Conservation (phyloP, 2,888 invertebrate genomes). For the Netelia virgata region DNA sequence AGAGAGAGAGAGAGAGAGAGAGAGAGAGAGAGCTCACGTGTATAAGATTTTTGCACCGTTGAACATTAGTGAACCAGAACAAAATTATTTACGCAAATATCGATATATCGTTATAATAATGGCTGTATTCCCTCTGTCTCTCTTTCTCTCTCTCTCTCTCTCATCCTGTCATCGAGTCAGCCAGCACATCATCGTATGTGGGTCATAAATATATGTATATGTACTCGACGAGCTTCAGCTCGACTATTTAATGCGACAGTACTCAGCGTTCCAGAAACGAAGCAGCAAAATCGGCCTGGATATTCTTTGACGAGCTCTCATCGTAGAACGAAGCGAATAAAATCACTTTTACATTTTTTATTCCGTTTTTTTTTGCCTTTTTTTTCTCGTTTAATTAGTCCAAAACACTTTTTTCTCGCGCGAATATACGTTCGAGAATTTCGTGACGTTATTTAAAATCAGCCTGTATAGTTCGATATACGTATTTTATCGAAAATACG, state of each 20-base stretch:
- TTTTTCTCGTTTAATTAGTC: not conserved
- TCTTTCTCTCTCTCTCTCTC: slow-evolving; percentile 21
- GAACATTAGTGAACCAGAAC: slow-evolving; percentile 74
- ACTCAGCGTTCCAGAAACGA: slow-evolving; percentile 68
- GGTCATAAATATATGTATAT: slow-evolving; percentile 24
- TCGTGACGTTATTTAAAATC: not conserved
- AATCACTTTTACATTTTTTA: slow-evolving; percentile 1
- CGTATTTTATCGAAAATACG: slow-evolving; percentile 3
- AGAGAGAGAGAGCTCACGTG: slow-evolving; percentile 15
- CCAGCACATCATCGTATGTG: slow-evolving; percentile 12
- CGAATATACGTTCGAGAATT: not conserved
- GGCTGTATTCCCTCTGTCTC: slow-evolving; percentile 14
- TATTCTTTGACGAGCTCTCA: slow-evolving; percentile 59
- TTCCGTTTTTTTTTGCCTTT: not conserved
- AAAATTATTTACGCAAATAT: slow-evolving; percentile 78
- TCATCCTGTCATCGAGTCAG: not conserved
- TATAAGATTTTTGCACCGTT: slow-evolving; percentile 39
- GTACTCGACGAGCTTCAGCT: slow-evolving; percentile 56
- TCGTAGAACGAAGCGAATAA: slow-evolving; percentile 18
- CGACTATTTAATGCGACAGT: slow-evolving; percentile 72
- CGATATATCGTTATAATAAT: slow-evolving; percentile 53
- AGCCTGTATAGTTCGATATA: not conserved
- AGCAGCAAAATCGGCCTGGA: slow-evolving; percentile 46
- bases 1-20: slow-evolving; percentile 9
- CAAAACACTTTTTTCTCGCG: not conserved